Conservation (phyloP, 2,888 invertebrate species). For the Trachelus tabidus region DNA sequence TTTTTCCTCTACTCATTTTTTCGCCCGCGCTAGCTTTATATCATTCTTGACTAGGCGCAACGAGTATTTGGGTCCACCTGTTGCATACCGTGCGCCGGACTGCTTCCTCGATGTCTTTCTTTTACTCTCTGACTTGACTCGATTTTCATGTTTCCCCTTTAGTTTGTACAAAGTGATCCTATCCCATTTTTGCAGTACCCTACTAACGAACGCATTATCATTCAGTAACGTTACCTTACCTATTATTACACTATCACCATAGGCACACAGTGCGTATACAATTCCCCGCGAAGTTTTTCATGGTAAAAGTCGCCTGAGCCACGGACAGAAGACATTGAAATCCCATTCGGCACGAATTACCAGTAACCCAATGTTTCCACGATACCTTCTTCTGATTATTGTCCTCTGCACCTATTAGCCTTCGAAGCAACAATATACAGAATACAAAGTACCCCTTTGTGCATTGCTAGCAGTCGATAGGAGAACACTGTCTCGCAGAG, state of each 20-base stretch:
- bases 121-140: slow-evolving; percentile 8
- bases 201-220: neutral
- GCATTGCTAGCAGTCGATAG: neutral
- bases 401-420: neutral
- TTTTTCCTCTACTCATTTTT: slow-evolving; percentile 8
- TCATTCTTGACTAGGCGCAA: slow-evolving; percentile 1
- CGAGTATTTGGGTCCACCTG: neutral
- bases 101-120: slow-evolving; percentile 17
- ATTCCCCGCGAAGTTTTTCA: neutral
- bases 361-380: neutral
- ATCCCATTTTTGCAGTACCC: neutral
- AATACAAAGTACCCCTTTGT: neutral
- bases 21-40: slow-evolving; percentile 5
- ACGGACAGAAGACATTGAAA: neutral
- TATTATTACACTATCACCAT: neutral
- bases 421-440: neutral
- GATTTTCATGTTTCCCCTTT: slow-evolving; percentile 12
- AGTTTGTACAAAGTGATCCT: neutral
- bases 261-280: neutral
- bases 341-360: neutral
- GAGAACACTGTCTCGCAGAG: neutral
- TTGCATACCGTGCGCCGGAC: neutral
- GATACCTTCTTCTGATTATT: neutral
- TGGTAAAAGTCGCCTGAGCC: neutral
- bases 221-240: neutral